Evolutionary conservation across 1,140 invertebrate species (phyloP).

Genomic region (Tenebrio molitor): DNA sequence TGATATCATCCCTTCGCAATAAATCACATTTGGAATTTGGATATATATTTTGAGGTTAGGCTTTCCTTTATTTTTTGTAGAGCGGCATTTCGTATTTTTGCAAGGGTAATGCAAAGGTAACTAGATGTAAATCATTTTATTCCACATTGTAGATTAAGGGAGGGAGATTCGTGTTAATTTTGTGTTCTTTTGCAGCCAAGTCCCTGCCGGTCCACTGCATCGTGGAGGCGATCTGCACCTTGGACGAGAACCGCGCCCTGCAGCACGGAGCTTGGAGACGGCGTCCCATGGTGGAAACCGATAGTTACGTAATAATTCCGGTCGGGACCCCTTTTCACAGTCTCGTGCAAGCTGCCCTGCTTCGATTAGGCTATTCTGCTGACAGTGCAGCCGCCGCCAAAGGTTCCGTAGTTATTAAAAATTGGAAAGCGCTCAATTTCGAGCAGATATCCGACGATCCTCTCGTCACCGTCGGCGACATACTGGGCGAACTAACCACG

Average conservation of each 20-base stretch:
- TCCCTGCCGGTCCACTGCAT: constrained; percentile 94
- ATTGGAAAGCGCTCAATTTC: constrained; percentile 93
- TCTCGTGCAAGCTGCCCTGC: constrained; percentile 82
- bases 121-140: no score
- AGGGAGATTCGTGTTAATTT: no score
- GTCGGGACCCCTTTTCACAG: constrained; percentile 89
- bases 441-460: constrained; percentile 91
- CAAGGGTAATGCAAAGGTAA: no score
- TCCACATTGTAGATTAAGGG: no score
- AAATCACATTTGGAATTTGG: no score
- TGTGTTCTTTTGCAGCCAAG: constrained; percentile 78
- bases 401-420: constrained; percentile 91
- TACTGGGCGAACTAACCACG: constrained; percentile 91
- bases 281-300: constrained; percentile 83
- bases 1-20: no score
- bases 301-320: constrained; percentile 94
- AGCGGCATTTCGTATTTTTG: no score
- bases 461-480: constrained; percentile 89
- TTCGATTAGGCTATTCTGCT: constrained; percentile 83
- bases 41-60: no score
- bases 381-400: constrained; percentile 82
- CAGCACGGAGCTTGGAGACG: constrained; percentile 71
- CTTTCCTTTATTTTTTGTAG: no score
- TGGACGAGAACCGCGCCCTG: constrained; percentile 73
- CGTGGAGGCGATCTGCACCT: constrained; percentile 82